Conservation (phyloP, 1,140 invertebrate species). For the Orius insidiosus region DNA sequence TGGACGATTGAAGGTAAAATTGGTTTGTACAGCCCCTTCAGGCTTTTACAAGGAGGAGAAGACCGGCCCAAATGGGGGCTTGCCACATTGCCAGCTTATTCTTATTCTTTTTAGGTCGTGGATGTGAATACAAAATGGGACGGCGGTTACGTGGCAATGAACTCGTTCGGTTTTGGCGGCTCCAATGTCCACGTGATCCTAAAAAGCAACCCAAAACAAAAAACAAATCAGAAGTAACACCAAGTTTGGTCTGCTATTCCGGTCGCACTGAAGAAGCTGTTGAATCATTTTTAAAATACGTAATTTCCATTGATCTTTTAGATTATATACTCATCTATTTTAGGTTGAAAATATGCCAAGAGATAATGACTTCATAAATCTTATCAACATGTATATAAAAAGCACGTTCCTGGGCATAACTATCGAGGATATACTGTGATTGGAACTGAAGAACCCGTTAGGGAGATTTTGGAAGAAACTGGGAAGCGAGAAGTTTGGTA, state of each 20-base stretch:
- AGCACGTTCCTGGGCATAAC: constrained; percentile 47
- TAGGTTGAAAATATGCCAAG: constrained; percentile 30
- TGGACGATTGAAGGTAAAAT: constrained; percentile 46
- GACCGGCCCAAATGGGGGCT: too few species aligned
- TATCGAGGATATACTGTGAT: constrained; percentile 63
- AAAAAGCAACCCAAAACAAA: constrained; percentile 55
- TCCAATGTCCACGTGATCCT: constrained; percentile 86
- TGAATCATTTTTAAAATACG: constrained; percentile 27
- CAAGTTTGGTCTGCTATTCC: constrained; percentile 58
- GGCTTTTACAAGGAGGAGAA: too few species aligned
- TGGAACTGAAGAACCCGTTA: constrained; percentile 24
- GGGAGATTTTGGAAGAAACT: constrained; percentile 20
- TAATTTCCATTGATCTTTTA: too few species aligned
- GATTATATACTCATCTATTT: background rate
- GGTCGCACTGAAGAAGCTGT: constrained; percentile 74
- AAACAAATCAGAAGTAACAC: constrained; percentile 31
- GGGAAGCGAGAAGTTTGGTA: constrained; percentile 75
- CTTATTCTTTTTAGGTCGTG: constrained; percentile 67
- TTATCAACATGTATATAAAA: constrained; percentile 55
- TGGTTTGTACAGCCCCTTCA: background rate
- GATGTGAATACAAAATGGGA: constrained; percentile 62
- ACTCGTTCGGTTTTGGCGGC: constrained; percentile 96
- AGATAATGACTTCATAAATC: constrained; percentile 58
- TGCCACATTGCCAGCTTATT: too few species aligned
- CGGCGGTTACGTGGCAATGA: constrained; percentile 71